Evolutionary conservation across 2,888 invertebrate species (phyloP), one percentile per base, ranked within the genome.

Genomic region (Brachynemurus nebulosus): DNA sequence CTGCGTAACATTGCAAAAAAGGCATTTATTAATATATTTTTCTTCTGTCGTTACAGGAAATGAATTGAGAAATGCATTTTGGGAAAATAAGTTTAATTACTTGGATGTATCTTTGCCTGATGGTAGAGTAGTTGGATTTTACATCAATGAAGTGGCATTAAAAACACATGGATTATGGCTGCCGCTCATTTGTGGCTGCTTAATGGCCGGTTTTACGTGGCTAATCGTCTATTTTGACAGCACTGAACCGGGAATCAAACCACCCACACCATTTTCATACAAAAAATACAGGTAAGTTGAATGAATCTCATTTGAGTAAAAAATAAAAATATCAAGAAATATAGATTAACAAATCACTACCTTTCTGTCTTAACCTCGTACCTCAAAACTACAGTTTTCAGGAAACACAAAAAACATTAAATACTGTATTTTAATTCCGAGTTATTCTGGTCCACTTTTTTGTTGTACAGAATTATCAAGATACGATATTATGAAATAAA

Each of bases 181-280:
- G 38, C 64, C 65, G 8, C 45, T 55, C 4, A 11, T 64, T 3
- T 70, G 69, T 57, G 76, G 76, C 4, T 48, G 70, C 11, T 53
- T 66, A 3, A 60, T 69, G 42, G 66, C 70, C n/a, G 61, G 67
- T 51, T 69, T 75, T 51, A 71, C 70, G 6, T 75, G 73, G 66
- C 61, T 66, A 45, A 68, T 77, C 53, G 69, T 76, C 17, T 78
- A 74, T 59, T 63, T 74, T 52, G 77, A 77, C 57, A 77, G 76
- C 46, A 65, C 65, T 52, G 63, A 70, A 38, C 76, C 77, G 1
- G 77, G 77, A 12, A 57, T 72, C 3, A 64, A 67, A 56, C 76
- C 77, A 18, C 74, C 74, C 3, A 67, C 70, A 36, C 75, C 76
- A 16, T 67, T 77, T 48, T 70, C 71, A 42, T 67, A 70, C 11